Conservation (phyloP, 2,113 vertebrate genomes). For the Coturnix japonica region DNA sequence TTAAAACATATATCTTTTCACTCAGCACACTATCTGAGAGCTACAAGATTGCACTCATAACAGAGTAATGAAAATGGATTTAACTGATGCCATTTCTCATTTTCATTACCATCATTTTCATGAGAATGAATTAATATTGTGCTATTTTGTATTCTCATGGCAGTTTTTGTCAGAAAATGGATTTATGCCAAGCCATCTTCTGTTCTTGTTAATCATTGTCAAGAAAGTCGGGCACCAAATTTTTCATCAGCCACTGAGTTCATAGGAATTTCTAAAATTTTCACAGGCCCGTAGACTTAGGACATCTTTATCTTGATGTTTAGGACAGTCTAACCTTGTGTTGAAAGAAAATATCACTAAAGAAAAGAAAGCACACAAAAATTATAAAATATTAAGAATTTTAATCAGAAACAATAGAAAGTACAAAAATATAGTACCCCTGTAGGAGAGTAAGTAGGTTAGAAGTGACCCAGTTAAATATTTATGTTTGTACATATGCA, state of each 20-base stretch:
- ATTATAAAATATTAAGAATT: background rate
- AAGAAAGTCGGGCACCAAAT: background rate
- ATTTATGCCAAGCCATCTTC: constrained; percentile 21
- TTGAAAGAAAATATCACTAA: background rate
- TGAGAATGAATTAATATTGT: constrained; percentile 53
- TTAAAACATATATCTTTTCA: constrained; percentile 23
- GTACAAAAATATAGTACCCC: background rate
- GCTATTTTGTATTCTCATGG: constrained; percentile 54
- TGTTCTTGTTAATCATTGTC: constrained; percentile 52
- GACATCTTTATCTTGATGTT: background rate
- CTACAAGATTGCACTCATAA: constrained; percentile 57
- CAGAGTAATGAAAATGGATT: constrained; percentile 59
- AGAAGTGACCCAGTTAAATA: background rate
- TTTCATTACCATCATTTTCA: constrained; percentile 61
- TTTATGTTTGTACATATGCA: background rate
- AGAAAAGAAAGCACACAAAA: background rate
- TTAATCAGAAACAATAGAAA: background rate
- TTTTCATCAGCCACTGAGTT: constrained; percentile 6
- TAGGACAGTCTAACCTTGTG: background rate
- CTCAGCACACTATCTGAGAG: constrained; percentile 1
- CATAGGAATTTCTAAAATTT: background rate
- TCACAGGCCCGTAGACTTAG: background rate
- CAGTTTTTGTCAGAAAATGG: constrained; percentile 35
- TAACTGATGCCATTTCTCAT: constrained; percentile 57
- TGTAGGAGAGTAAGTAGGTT: background rate